Conservation (phyloP, 2,113 vertebrate species). For the Noctilio leporinus region DNA sequence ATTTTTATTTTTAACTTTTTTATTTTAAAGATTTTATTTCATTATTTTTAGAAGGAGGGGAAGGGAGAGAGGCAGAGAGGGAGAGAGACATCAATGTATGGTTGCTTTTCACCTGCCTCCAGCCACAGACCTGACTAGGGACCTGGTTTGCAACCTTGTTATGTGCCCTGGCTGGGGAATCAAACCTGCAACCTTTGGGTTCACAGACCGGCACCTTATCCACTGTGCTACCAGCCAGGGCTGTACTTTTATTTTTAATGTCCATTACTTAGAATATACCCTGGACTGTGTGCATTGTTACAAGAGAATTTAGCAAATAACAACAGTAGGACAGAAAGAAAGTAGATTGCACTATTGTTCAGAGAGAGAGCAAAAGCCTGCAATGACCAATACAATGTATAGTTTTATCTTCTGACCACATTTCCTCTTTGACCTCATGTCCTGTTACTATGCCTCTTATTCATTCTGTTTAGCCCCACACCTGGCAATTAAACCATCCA, state of each 20-base stretch:
- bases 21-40: too few species aligned
- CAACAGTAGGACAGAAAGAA: not conserved
- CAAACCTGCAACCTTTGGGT: too few species aligned
- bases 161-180: too few species aligned
- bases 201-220: too few species aligned
- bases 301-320: not conserved
- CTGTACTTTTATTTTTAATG: not conserved
- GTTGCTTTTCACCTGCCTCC: too few species aligned
- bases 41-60: too few species aligned
- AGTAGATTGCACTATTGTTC: not conserved
- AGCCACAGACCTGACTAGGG: too few species aligned
- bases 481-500: rapidly evolving
- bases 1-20: not conserved
- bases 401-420: not conserved
- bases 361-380: not conserved
- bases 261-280: not conserved
- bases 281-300: not conserved
- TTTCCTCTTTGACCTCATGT: not conserved
- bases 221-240: too few species aligned
- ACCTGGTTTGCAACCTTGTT: too few species aligned
- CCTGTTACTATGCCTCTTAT: too few species aligned
- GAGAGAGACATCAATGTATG: too few species aligned
- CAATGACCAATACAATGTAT: not conserved
- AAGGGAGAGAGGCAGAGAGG: too few species aligned
- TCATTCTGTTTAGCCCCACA: not conserved